phyloP scores from a whole-genome alignment of 2,888 invertebrate genomes.

The Antheraea yamamai region DNA sequence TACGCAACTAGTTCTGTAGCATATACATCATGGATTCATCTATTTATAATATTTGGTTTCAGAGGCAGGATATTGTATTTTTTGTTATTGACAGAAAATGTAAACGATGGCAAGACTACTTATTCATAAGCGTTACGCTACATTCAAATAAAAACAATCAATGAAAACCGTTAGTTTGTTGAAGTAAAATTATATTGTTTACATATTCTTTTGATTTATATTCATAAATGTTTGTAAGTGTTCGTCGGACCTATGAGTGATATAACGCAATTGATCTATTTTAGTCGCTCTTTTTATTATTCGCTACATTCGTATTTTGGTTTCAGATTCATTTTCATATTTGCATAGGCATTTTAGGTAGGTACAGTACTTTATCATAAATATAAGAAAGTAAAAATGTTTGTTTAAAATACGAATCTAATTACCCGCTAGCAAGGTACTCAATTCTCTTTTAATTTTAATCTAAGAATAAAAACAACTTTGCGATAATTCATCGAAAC shows the following conservation, averaged over 20 bases:
- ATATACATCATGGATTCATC: neutral
- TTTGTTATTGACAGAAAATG: conserved; percentile 4
- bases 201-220: conserved; percentile 14
- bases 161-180: conserved; percentile 3
- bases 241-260: conserved; percentile 12
- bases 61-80: neutral
- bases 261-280: conserved; percentile 14
- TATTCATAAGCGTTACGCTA: conserved; percentile 2
- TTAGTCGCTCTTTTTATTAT: conserved; percentile 10
- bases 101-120: neutral
- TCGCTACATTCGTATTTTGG: neutral
- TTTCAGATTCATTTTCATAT: neutral
- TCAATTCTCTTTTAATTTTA: neutral
- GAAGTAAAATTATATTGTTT: conserved; percentile 10
- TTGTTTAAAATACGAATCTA: neutral
- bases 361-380: neutral
- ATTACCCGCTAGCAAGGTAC: neutral
- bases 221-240: conserved; percentile 14
- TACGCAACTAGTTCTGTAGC: neutral
- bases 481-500: neutral
- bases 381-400: neutral
- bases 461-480: neutral
- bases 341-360: neutral
- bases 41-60: neutral
- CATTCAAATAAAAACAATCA: conserved; percentile 8